phyloP scores from a whole-genome alignment of 1,140 invertebrate species.

The Limonius californicus region DNA sequence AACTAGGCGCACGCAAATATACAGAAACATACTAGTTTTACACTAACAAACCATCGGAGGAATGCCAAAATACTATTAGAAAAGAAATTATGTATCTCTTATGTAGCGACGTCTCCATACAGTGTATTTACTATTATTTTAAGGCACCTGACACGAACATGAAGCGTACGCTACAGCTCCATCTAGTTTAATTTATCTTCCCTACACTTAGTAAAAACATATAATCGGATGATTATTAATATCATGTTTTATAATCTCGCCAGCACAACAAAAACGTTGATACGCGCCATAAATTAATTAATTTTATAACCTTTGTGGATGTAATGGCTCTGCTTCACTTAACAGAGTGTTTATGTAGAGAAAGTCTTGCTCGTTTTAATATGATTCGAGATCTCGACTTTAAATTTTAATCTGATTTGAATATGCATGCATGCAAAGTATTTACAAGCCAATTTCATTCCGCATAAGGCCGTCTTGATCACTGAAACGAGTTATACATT shows the following conservation, averaged over 20 bases:
- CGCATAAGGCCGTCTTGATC: neutral
- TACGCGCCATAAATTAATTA: slow-evolving; percentile 8
- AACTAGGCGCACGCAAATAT: no score
- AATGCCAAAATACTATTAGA: no score
- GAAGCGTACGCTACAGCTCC: no score
- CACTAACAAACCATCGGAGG: no score
- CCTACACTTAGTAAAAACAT: neutral
- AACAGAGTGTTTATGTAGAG: neutral
- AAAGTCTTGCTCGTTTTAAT: no score
- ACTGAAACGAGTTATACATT: no score
- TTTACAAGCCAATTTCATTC: slow-evolving; percentile 1
- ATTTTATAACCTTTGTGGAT: neutral
- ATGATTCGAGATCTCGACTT: neutral
- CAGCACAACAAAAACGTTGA: neutral
- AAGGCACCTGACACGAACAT: no score
- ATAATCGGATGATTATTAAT: neutral
- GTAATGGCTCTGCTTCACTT: neutral
- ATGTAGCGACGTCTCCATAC: no score
- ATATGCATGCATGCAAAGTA: slow-evolving; percentile 7
- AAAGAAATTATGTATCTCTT: no score
- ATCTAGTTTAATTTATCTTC: neutral
- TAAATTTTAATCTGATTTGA: slow-evolving; percentile 3
- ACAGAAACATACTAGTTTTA: no score
- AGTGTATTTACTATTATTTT: no score
- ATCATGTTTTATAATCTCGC: neutral